Base-by-base conservation (phyloP, 1,140 invertebrate genomes). In the Trichonephila clavipes region DNA sequence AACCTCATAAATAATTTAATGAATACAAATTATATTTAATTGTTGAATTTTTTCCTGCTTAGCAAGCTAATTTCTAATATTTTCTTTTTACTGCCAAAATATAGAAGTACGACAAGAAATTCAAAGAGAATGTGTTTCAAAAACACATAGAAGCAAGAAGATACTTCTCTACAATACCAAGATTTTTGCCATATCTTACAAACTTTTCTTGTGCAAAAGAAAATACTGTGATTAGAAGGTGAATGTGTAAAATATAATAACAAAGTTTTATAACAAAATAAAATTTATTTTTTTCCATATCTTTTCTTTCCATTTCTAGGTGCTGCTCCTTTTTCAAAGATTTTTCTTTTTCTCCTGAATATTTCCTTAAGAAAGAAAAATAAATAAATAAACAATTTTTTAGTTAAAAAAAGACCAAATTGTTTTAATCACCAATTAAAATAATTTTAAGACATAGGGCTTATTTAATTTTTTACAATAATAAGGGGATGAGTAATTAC, bases 121-220 rank as follows among this genome's bases (percentile, higher is more conserved):
- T 93, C 77, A 88, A 77, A 58, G 24, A 72, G 44, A n/a, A 19
- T 93, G 85, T 77, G 7, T 51, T 24, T 18, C 91, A 77, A 61
- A 93, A 62, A 16, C 83, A 93, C 62, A 44, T 51, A 88, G 91
- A 87, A 93, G 91, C 91, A 19, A 87, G 82, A 72, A 72, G 24
- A 40, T 93, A 93, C 44, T 93, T 93, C 87, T 59, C 91, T 66
- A 77, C 62, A 4, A 93, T 93, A 77, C 91, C 91, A 24, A 87
- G 91, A 93, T 93, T 87, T 81, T 88, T 87, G 24, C 91, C 91
- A 62, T 93, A 87, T 51, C 81, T 85, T 89, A 18, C 21, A 51
- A 28, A 58, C 44, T 21, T 34, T 18, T 24, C 6, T 14, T 44
- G 40, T 85, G 8, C 2, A 66, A 62, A 62, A 51, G 86, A 88